phyloP scores from a whole-genome alignment of 92 coral and sea anemone genomes.

The Zoanthus sociatus region DNA sequence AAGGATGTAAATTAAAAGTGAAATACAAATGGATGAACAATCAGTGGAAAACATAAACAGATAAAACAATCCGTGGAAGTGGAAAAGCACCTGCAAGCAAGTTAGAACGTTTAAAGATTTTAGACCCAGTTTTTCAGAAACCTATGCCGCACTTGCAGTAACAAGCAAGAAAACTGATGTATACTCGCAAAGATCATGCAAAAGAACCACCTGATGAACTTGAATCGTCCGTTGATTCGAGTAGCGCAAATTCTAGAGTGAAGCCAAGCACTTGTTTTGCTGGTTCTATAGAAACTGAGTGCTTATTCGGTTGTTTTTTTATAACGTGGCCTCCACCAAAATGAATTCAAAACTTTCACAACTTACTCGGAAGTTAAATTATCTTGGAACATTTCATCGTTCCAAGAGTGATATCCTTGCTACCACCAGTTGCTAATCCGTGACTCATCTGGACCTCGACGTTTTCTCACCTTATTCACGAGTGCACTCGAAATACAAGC shows the following conservation, averaged over 20 bases:
- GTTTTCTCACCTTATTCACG: slow-evolving; percentile 1
- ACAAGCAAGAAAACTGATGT: slow-evolving; percentile 4
- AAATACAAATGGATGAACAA: neutral
- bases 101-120: slow-evolving; percentile 2
- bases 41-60: slow-evolving; percentile 2
- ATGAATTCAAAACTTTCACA: slow-evolving; percentile 12
- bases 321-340: slow-evolving; percentile 14
- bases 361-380: slow-evolving; percentile 18
- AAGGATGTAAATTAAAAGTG: slow-evolving; percentile 14
- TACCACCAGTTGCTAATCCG: slow-evolving; percentile 9
- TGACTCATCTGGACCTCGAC: neutral
- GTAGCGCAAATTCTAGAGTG: slow-evolving; percentile 39
- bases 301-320: neutral
- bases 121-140: slow-evolving; percentile 27
- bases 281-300: slow-evolving; percentile 1
- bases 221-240: slow-evolving; percentile 25
- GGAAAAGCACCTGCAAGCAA: slow-evolving; percentile 5
- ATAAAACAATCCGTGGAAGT: neutral
- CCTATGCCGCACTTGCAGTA: slow-evolving; percentile 3
- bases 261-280: neutral
- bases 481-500: slow-evolving; percentile 10
- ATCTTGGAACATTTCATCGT: slow-evolving; percentile 14
- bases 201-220: slow-evolving; percentile 5
- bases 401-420: slow-evolving; percentile 6
- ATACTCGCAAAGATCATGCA: neutral